A percentile compares a stretch with the other conserved stretches of the same genome.
phyloP scores from a whole-genome alignment of 2,113 vertebrate genomes.

The Rattus norvegicus region GRCr8 NC_086021.1:72863501-72864000 shows the following conservation, averaged over 20 bases:
- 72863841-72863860: slow-evolving; percentile 11
- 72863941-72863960: neutral
- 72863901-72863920: neutral
- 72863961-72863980: neutral
- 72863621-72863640: neutral
- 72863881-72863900: neutral
- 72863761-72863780: neutral
- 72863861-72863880: slow-evolving; percentile 22
- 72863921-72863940: neutral
- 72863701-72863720: slow-evolving; percentile 32
- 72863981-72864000: neutral
- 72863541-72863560: neutral
- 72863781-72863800: slow-evolving; percentile 25
- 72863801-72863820: slow-evolving; percentile 24
- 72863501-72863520: neutral
- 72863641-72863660: slow-evolving; percentile 24
- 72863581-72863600: slow-evolving; percentile 10
- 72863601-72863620: slow-evolving; percentile 17
- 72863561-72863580: slow-evolving; percentile 20
- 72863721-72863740: slow-evolving; percentile 58
- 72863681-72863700: slow-evolving; percentile 47
- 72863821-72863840: slow-evolving; percentile 17
- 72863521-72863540: neutral
- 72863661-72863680: slow-evolving; percentile 34
- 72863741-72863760: slow-evolving; percentile 49